Percentiles rank a stretch among this genome's conserved stretches.
phyloP scores from a whole-genome alignment of 64 coral and sea anemone species.

The Dendrophyllia cribrosa region DNA sequence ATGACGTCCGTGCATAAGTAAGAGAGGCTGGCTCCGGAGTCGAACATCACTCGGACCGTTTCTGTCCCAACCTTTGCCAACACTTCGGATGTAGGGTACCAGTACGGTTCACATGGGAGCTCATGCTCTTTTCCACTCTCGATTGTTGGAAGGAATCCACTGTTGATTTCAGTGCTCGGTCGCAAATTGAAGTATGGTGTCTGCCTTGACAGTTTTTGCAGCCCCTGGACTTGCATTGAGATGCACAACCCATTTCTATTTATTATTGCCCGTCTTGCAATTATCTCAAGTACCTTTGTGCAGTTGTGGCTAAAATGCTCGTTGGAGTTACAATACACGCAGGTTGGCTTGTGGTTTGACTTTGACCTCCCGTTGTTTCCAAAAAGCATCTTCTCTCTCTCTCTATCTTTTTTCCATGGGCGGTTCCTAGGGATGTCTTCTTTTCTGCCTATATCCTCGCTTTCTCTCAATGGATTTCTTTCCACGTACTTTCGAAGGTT shows the following conservation, averaged over 20 bases:
- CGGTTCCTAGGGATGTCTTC: background rate
- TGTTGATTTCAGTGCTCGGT: background rate
- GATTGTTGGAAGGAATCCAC: background rate
- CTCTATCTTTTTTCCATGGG: slow-evolving; percentile 4
- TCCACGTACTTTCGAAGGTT: slow-evolving; percentile 65
- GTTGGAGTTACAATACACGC: slow-evolving; percentile 69
- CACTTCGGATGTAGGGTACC: slow-evolving; percentile 23
- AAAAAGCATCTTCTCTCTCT: slow-evolving; percentile 20
- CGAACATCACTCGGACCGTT: slow-evolving; percentile 36
- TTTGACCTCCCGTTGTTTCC: background rate
- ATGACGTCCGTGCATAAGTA: slow-evolving; percentile 59
- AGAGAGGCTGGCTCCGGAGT: slow-evolving; percentile 58
- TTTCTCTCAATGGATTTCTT: slow-evolving; percentile 44
- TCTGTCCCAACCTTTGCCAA: slow-evolving; percentile 16
- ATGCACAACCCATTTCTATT: slow-evolving; percentile 38
- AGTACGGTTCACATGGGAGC: background rate
- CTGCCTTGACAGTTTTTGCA: slow-evolving; percentile 54
- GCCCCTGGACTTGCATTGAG: slow-evolving; percentile 54
- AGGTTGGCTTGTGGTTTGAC: background rate
- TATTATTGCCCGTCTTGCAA: slow-evolving; percentile 31
- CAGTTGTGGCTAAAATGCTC: slow-evolving; percentile 55
- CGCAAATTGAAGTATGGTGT: slow-evolving; percentile 59
- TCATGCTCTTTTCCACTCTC: slow-evolving; percentile 14
- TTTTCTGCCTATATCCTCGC: background rate
- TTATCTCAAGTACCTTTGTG: slow-evolving; percentile 56